A percentile compares a stretch with the other conserved stretches of the same genome.
Evolutionary conservation across 2,888 invertebrate species (phyloP).

Genomic region (Synanthedon tipuliformis): DNA sequence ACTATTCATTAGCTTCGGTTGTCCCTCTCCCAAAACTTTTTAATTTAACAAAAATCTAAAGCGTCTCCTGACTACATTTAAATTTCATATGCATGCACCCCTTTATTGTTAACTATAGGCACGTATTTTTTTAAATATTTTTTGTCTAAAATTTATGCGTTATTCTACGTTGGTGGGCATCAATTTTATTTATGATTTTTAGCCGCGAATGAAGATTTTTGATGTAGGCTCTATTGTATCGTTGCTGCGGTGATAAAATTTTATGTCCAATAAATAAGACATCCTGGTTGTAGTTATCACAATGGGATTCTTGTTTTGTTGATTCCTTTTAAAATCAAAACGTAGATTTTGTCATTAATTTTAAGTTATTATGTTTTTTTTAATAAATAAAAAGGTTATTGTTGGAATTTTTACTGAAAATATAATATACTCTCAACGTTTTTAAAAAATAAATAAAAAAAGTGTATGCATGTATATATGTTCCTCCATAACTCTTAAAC

Average conservation of each 20-base stretch:
- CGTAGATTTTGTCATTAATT: no score
- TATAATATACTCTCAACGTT: no score
- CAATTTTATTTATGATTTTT: not conserved
- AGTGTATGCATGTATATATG: no score
- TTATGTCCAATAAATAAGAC: not conserved
- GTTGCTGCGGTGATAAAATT: not conserved
- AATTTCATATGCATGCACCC: conserved; percentile 21
- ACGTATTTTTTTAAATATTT: conserved; percentile 20
- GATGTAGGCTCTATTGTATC: not conserved
- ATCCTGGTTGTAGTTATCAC: not conserved
- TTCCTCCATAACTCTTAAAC: no score
- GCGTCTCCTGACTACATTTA: conserved; percentile 22
- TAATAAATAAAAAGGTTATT: no score
- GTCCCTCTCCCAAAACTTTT: conserved; percentile 15
- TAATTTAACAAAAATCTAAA: conserved; percentile 23
- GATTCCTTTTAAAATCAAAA: no score
- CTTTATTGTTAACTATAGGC: conserved; percentile 28
- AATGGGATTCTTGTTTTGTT: no score
- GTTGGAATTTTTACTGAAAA: no score
- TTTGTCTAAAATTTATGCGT: conserved; percentile 7
- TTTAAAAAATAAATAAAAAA: no score
- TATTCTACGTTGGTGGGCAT: conserved; percentile 17
- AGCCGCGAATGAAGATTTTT: not conserved
- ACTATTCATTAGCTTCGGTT: conserved; percentile 10
- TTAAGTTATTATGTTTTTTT: no score